Base-by-base conservation (phyloP, 2,888 invertebrate genomes). In the Ophioninae sp. region DNA sequence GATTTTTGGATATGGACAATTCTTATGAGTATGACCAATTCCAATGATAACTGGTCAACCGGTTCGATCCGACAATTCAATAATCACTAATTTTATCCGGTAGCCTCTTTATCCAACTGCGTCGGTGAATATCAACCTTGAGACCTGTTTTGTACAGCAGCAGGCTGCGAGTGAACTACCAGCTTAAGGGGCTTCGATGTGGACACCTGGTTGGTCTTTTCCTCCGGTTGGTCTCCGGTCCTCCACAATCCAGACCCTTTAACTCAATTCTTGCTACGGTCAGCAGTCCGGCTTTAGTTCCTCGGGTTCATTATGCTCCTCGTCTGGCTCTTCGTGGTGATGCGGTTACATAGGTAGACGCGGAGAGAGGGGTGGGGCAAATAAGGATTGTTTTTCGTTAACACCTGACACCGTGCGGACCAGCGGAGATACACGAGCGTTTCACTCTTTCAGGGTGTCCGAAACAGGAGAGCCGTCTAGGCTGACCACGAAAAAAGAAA, bases 391-490 rank as follows among this genome's bases (percentile, higher is more conserved):
- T 59, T 75, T 83, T 84, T 75, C 72, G 79, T 83, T 85, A 84
- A 82, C 87, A 88, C 86, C 87, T 87, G 87, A 86, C 83, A 82
- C 84, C 59, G 30, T 21, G 30, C n/a, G 20, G 23, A 37, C 30
- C 57, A 62, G n/a, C 56, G 73, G 41, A 65, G 39, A 61, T 39
- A 21, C 44, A 17, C 30, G 41, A 72, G 13, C 41, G 50, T 7
- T 39, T 17, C 7, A 73, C 21, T 17, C 61, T 44, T 56, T 21
- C 57, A 61, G 41, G 30, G 30, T 44, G 41, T 30, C 56, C 64
- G 10, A 59, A 21, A 59, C 50, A 50, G 50, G 50, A 6, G 13
- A 50, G 50, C 50, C 50, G 50, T 17, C 50, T 20, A 37, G 20
- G 39, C n/a, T 39, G 39, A 65, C 39, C 20, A n/a, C 39, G 8